Base-by-base conservation (phyloP, 2,797 vertebrate genomes). In the Hippocampus kuda region DNA sequence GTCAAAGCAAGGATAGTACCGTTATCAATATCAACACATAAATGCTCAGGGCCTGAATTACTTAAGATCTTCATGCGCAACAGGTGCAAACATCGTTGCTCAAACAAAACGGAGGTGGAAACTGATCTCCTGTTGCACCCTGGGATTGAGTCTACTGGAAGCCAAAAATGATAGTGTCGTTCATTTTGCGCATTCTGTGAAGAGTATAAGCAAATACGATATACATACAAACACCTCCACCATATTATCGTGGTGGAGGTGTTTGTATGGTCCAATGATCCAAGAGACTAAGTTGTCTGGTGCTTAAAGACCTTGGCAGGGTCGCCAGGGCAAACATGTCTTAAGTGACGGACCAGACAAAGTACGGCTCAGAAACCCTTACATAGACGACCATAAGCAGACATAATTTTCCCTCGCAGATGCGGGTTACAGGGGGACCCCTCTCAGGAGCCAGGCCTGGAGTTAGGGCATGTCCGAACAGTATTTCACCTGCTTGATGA, bases 1-100 rank as follows among this genome's bases (percentile, higher is more conserved):
- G 82, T 77, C 78, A 84, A 82, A 83, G 66, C 79, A 82, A 74
- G 53, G 70, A 84, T 82, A 75, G 75, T 26, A 1, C 34, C 34
- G 7, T 38, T 8, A 22, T 73, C 24, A 69, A 68, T 41, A 73
- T 73, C 64, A 65, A 74, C 54, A 82, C 72, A 82, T 72, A 75
- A 72, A 77, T 51, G 60, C 68, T 75, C 60, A 70, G 30, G 42
- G 46, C n/a, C 46, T 61, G 16, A 34, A 34, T 61, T 63, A 68
- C 49, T 13, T 65, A 64, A 15, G 22, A 2, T 46, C 26, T 65
- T 13, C 24, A 26, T 24, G 24, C 41, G 24, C 15, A 46, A 46
- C 38, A 22, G 57, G 15, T 26, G 27, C 4, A 59, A 59, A 59
- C 8, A 9, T 30, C 16, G 22, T 24, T 56, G 53, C n/a, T 56